A percentile compares a stretch with the other conserved stretches of the same genome.
Evolutionary conservation across 2,113 vertebrate genomes (phyloP).

Genomic region (Eudyptes chrysolophus): DNA sequence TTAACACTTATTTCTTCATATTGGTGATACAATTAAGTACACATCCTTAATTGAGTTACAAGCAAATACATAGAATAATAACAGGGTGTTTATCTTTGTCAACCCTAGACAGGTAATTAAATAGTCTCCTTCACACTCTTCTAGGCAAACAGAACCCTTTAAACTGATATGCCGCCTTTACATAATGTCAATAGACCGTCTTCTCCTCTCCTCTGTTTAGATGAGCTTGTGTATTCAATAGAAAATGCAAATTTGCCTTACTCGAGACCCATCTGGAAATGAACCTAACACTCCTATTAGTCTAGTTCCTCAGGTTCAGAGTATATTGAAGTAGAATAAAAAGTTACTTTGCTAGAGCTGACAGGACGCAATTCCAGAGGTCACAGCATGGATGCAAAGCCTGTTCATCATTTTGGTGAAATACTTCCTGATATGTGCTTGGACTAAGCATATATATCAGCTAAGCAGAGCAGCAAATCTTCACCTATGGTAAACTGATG

Average conservation of each 20-base stretch:
- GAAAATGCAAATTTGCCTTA: slow-evolving; percentile 45
- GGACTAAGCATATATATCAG: neutral
- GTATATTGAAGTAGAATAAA: neutral
- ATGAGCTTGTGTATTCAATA: slow-evolving; percentile 28
- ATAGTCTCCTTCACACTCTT: slow-evolving; percentile 66
- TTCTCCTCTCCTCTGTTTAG: slow-evolving; percentile 27
- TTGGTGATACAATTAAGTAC: slow-evolving; percentile 65
- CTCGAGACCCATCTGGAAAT: neutral
- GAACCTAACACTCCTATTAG: neutral
- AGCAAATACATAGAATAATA: slow-evolving; percentile 67
- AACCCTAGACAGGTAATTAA: slow-evolving; percentile 69
- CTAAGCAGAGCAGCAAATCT: neutral
- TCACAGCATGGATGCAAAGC: neutral
- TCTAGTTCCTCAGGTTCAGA: neutral
- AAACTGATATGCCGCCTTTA: slow-evolving; percentile 37
- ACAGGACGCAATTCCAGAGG: neutral
- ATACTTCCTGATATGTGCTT: neutral
- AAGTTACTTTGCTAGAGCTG: neutral
- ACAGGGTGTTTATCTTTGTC: slow-evolving; percentile 68
- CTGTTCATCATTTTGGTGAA: neutral
- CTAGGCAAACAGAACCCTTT: slow-evolving; percentile 62
- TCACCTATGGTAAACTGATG: neutral
- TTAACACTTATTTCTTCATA: slow-evolving; percentile 52
- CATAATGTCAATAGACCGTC: slow-evolving; percentile 53
- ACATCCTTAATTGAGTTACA: slow-evolving; percentile 68